Evolutionary conservation across 2,888 invertebrate species (phyloP).

Genomic region (Limulus polyphemus): DNA sequence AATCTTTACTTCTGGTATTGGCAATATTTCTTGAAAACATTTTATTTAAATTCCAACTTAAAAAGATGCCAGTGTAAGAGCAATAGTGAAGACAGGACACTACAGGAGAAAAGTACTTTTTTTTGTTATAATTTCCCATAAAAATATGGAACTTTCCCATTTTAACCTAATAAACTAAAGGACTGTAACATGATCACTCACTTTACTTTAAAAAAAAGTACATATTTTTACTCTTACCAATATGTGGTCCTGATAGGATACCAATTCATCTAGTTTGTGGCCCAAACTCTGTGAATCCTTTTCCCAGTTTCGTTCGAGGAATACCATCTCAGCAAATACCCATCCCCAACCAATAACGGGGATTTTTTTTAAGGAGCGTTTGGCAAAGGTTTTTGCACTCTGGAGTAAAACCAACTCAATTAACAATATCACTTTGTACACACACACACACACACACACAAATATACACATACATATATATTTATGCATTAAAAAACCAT

Average conservation of each 20-base stretch:
- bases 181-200: neutral
- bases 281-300: constrained; percentile 75
- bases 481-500: neutral
- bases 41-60: too few relatives aligned
- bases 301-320: constrained; percentile 79
- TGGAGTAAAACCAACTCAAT: constrained; percentile 38
- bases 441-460: too few relatives aligned
- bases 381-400: constrained; percentile 91
- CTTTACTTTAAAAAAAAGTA: neutral
- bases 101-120: too few relatives aligned
- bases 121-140: too few relatives aligned
- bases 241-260: constrained; percentile 51
- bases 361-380: constrained; percentile 76
- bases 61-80: too few relatives aligned
- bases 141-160: too few relatives aligned
- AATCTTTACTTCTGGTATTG: too few relatives aligned
- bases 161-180: too few relatives aligned
- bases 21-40: too few relatives aligned
- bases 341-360: constrained; percentile 91
- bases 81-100: too few relatives aligned
- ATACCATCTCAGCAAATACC: constrained; percentile 89
- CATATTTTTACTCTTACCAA: neutral
- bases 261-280: constrained; percentile 62
- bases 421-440: constrained; percentile 2
- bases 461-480: neutral